A percentile compares a stretch with the other conserved stretches of the same genome.
phyloP scores from a whole-genome alignment of 2,113 vertebrate genomes.

The Eublepharis macularius region DNA sequence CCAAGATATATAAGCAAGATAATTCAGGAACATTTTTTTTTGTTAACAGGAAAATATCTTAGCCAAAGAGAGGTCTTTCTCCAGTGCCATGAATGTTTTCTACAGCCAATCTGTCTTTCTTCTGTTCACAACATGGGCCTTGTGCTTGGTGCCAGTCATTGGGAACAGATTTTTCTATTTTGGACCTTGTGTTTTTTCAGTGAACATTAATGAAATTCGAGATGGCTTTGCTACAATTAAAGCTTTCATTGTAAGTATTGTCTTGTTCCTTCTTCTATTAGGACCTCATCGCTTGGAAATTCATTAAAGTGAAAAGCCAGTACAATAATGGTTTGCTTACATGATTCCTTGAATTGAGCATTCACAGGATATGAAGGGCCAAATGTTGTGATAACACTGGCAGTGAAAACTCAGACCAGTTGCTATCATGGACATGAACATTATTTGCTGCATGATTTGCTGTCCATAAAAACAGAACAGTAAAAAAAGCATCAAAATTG shows the following conservation, averaged over 20 bases:
- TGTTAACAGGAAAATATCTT: neutral
- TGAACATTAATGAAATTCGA: slow-evolving; percentile 54
- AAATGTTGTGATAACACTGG: neutral
- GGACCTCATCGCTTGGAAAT: neutral
- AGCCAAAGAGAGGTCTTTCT: neutral
- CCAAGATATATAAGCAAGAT: neutral
- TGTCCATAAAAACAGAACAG: too few relatives aligned
- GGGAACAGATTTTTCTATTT: slow-evolving; percentile 52
- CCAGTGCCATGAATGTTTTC: slow-evolving; percentile 61
- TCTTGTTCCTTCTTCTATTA: neutral
- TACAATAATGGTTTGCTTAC: neutral
- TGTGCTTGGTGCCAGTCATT: neutral
- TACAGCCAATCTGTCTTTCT: slow-evolving; percentile 44
- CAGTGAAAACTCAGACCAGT: neutral
- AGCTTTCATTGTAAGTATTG: slow-evolving; percentile 68
- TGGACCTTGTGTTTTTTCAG: slow-evolving; percentile 58
- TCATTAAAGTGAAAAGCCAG: neutral
- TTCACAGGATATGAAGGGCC: neutral
- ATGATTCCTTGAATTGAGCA: neutral
- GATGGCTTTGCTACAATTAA: slow-evolving; percentile 69
- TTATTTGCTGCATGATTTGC: too few relatives aligned
- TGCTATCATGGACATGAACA: too few relatives aligned
- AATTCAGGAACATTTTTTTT: accelerated
- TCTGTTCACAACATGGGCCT: neutral
- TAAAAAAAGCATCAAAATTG: too few relatives aligned